Evolutionary conservation across 1,140 invertebrate genomes (phyloP).

Genomic region (Bombus impatiens): DNA sequence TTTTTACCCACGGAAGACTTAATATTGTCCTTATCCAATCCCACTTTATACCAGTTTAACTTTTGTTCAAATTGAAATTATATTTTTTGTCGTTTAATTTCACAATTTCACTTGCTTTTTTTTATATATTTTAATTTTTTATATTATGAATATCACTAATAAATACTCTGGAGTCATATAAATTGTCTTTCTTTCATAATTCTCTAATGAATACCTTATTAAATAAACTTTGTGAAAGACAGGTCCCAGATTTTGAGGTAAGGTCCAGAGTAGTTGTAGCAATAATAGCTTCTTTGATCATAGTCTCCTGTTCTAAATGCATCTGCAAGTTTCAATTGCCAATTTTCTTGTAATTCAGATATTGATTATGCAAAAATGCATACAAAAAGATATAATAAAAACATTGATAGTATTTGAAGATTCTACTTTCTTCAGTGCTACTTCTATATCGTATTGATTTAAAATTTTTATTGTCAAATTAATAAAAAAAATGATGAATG

Average conservation of each 20-base stretch:
- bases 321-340: conserved; percentile 62
- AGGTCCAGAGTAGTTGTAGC: conserved; percentile 69
- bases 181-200: conserved; percentile 31
- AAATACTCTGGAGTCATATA: conserved; percentile 12
- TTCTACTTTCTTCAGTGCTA: background rate
- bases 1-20: background rate
- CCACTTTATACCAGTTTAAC: background rate
- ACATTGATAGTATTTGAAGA: background rate
- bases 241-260: conserved; percentile 67
- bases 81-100: background rate
- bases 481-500: background rate
- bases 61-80: background rate
- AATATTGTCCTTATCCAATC: background rate
- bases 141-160: background rate
- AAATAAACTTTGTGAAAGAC: conserved; percentile 63
- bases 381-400: conserved; percentile 7
- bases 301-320: conserved; percentile 72
- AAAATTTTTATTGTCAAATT: background rate
- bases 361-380: background rate
- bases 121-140: background rate
- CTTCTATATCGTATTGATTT: background rate
- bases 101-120: background rate
- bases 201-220: conserved; percentile 56
- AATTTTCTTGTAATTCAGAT: conserved; percentile 31
- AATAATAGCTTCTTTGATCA: conserved; percentile 78